phyloP scores from a whole-genome alignment of 2,888 invertebrate species.

The Salticus scenicus region DNA sequence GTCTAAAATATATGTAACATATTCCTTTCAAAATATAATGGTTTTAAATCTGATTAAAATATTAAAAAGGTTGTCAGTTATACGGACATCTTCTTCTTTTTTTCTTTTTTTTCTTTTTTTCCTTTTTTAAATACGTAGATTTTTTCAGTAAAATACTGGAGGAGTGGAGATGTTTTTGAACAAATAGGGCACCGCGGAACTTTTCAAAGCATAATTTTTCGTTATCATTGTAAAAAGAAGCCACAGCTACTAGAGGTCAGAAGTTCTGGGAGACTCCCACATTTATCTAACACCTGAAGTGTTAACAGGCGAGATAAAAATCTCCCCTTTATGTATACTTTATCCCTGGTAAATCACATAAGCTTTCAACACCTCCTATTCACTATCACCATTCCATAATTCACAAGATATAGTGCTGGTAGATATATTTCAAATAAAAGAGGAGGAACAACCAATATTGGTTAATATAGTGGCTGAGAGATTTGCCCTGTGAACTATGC shows the following conservation, averaged over 20 bases:
- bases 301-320: neutral
- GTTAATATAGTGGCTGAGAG: neutral
- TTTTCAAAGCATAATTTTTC: too few species aligned
- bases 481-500: neutral
- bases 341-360: neutral
- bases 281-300: neutral
- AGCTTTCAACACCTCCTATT: slow-evolving; percentile 9
- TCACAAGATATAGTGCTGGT: neutral
- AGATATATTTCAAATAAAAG: neutral
- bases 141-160: too few species aligned
- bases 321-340: neutral
- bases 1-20: too few species aligned
- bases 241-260: neutral
- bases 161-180: too few species aligned
- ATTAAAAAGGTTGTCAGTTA: too few species aligned
- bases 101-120: too few species aligned
- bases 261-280: neutral
- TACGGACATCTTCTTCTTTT: too few species aligned
- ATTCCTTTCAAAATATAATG: too few species aligned
- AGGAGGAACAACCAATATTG: neutral
- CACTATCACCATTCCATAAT: neutral
- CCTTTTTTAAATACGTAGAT: too few species aligned
- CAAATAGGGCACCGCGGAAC: too few species aligned
- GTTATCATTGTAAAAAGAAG: too few species aligned
- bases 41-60: too few species aligned